Base-by-base conservation (phyloP, 1,140 invertebrate genomes). In the Wiebesia pumilae region DNA sequence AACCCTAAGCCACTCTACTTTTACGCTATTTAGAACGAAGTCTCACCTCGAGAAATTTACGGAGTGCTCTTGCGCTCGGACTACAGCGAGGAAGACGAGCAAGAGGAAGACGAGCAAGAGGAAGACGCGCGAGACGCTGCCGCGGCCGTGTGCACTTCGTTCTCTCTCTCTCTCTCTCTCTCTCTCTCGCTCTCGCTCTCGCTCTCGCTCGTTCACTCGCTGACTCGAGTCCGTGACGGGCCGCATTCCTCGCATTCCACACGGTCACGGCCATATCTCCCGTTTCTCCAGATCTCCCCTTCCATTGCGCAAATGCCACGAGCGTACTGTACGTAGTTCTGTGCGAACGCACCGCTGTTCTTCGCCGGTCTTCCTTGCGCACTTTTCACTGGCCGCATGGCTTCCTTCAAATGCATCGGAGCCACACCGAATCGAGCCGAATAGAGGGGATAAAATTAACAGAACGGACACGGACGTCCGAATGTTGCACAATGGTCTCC, bases 241-340 rank as follows among this genome's bases (percentile, higher is more conserved):
- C 93, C 91, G 91, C 92, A 93, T 93, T 93, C 93, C 92, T 87
- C 24, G 87, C 91, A 92, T 93, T 90, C 93, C 92, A 87, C 88
- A 90, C 93, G 93, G 92, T 93, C 93, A 93, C 89, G 92, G 92
- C 90, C 92, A 91, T 93, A 93, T 93, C 92, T 93, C 89, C 90
- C 92, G 90, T 93, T 93, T 91, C 91, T 93, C 88, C 90, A 90
- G 90, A 92, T 92, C 88, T 88, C 82, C 77, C 81, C 83, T 58
- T 0, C 43, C 54, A 19, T 12, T 19, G 51, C 51, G 19, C 69
- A 3, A 27, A 54, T 12, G 43, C 24, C 69, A 6, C 51, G 71
- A 62, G 62, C 6, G 73, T 33, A 62, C 47, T 77, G 27, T 40
- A 62, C 38, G 51, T 62, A 14, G 35, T 54, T 54, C 69, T 51